Evolutionary conservation across 2,888 invertebrate species (phyloP).

Genomic region (Cheilosia scutellata): DNA sequence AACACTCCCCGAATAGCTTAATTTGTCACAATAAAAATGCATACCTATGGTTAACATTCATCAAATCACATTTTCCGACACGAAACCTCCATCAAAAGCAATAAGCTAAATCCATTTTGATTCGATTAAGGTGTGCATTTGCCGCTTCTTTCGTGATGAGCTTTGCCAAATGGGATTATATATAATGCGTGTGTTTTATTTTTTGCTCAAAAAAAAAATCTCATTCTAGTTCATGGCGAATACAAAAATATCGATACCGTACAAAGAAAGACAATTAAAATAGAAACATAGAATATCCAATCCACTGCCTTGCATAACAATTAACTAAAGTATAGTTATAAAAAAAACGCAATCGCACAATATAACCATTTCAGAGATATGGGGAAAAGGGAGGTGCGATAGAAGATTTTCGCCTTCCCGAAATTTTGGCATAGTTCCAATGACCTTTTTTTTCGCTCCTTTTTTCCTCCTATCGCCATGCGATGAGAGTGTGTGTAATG

Average conservation of each 20-base stretch:
- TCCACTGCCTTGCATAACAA: conserved; percentile 62
- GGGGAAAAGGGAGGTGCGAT: not conserved
- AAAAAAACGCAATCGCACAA: conserved; percentile 33
- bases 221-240: conserved; percentile 10
- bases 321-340: conserved; percentile 53
- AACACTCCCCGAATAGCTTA: not conserved
- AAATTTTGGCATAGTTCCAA: conserved; percentile 64
- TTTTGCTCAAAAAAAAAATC: conserved; percentile 20
- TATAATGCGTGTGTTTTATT: not conserved
- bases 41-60: conserved; percentile 6
- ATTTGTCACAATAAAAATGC: not conserved
- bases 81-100: conserved; percentile 42
- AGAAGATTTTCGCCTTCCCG: conserved; percentile 33
- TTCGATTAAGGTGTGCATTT: conserved; percentile 28
- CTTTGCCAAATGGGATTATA: not conserved
- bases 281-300: not conserved
- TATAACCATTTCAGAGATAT: conserved; percentile 18
- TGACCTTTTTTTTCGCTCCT: conserved; percentile 46
- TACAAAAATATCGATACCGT: not conserved
- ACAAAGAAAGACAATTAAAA: conserved; percentile 38
- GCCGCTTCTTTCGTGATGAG: conserved; percentile 24
- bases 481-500: conserved; percentile 49
- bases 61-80: conserved; percentile 39
- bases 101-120: conserved; percentile 39
- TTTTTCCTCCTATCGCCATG: conserved; percentile 26